A percentile compares a stretch with the other conserved stretches of the same genome.
phyloP scores from a whole-genome alignment of 1,140 invertebrate species.

The Penaeus vannamei region DNA sequence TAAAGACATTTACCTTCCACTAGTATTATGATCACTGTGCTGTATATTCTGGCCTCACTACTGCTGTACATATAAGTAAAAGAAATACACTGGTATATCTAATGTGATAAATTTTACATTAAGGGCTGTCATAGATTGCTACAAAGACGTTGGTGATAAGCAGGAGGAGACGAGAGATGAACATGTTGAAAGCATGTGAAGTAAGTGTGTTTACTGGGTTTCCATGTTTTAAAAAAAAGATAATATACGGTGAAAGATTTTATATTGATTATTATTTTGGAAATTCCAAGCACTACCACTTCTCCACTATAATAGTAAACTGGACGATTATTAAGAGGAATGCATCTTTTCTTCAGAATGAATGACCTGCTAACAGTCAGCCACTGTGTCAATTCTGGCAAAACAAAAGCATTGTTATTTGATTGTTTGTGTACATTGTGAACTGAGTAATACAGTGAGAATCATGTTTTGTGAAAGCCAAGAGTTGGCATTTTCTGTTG shows the following conservation, averaged over 20 bases:
- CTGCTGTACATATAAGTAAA: constrained; percentile 58
- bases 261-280: no score
- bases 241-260: no score
- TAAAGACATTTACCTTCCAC: constrained; percentile 49
- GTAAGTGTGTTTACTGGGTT: constrained; percentile 34
- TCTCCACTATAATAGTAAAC: no score
- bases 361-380: no score
- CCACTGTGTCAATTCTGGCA: no score
- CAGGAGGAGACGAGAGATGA: constrained; percentile 34
- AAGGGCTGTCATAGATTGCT: constrained; percentile 56
- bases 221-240: constrained; percentile 16
- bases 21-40: constrained; percentile 53
- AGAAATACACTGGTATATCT: constrained; percentile 58
- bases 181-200: constrained; percentile 40
- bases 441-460: not conserved
- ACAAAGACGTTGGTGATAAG: constrained; percentile 36
- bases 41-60: constrained; percentile 61
- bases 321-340: no score
- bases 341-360: no score
- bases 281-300: no score
- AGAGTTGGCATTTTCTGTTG: constrained; percentile 38
- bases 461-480: constrained; percentile 6
- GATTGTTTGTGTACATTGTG: no score
- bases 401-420: no score
- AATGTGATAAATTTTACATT: constrained; percentile 59